Evolutionary conservation across 2,797 vertebrate species (phyloP), one percentile per base, ranked within the genome.

Genomic region (Tarsius wallacei): DNA sequence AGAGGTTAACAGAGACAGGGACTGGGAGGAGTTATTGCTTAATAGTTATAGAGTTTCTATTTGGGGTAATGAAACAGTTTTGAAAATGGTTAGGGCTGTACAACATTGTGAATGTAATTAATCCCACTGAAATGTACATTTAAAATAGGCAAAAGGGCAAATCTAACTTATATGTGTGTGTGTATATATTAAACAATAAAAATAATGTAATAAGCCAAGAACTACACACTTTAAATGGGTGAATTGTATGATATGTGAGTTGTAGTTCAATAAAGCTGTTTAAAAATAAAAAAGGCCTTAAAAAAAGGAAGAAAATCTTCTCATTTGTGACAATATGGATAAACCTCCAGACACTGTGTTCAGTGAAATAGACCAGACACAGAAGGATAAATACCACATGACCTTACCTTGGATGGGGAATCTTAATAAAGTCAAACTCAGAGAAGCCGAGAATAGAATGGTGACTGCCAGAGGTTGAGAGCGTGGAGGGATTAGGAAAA

Each of bases 161-260:
- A 81, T 84, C 49, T 87, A 87, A 66, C 42, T 42, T 42, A 42
- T 42, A 42, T 68, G n/a, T 87, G 42, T 42, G 42, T 47, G 33
- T 57, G 49, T 71, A 63, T 90, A 82, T 70, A 28, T 84, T 74
- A 63, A 5, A 92, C 21, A 55, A 26, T 71, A 91, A 66, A 61
- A 63, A 51, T 88, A 89, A 95, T 51, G 3, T 74, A 28, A 49
- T 33, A 83, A 86, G n/a, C 24, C 63, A 87, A 78, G 33, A 92
- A 68, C 49, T 61, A 13, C 26, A 59, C 6, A 64, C 22, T 74
- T 90, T 78, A 87, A 78, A 55, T 66, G 26, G 7, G 13, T 74
- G 53, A 71, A 53, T 17, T 93, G 36, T 78, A 71, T 77, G 12
- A 10, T 59, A 55, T 74, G 31, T 70, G 61, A 94, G 71, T 55